Conservation (phyloP, 2,888 invertebrate species). For the Nysson spinosus region DNA sequence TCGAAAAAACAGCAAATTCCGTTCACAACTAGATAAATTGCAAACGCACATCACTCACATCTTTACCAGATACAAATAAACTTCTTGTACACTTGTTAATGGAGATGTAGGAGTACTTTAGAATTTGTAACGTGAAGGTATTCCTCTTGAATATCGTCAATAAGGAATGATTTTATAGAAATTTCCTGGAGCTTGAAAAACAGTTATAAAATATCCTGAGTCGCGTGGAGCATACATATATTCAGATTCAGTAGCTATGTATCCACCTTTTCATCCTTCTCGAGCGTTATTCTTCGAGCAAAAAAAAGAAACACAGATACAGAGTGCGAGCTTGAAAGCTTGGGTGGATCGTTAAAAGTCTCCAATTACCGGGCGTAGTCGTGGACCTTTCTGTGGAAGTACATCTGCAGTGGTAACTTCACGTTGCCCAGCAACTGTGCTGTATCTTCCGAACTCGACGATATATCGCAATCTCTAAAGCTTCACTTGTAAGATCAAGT, state of each 20-base stretch:
- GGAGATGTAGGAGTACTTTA: no score
- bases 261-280: conserved; percentile 15
- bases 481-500: conserved; percentile 40
- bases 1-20: no score
- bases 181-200: neutral
- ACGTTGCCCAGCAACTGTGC: conserved; percentile 24
- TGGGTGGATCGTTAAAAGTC: conserved; percentile 65
- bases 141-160: neutral
- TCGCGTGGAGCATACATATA: neutral
- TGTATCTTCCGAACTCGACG: conserved; percentile 27
- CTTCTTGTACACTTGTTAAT: no score
- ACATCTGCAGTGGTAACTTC: conserved; percentile 25
- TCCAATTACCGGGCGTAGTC: conserved; percentile 62
- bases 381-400: conserved; percentile 42
- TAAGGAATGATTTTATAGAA: neutral
- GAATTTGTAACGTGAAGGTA: neutral
- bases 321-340: conserved; percentile 47
- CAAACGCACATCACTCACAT: no score
- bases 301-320: conserved; percentile 58
- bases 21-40: no score
- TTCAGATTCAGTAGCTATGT: conserved; percentile 1
- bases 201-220: neutral
- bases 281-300: conserved; percentile 25
- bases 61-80: no score
- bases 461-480: conserved; percentile 41